phyloP scores from a whole-genome alignment of 1,140 invertebrate species.

The Tenebrio molitor region DNA sequence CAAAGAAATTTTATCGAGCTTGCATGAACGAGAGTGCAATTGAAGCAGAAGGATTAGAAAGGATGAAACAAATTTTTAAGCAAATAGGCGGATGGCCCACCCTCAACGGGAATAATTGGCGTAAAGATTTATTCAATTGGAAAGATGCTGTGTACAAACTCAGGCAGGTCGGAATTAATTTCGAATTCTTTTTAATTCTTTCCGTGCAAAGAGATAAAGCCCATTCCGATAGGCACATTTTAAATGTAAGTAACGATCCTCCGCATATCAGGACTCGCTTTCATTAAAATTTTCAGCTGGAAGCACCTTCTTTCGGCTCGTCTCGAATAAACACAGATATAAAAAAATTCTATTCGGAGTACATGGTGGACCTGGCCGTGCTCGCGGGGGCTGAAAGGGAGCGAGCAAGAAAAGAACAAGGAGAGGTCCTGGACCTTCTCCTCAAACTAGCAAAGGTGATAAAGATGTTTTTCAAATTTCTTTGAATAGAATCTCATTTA shows the following conservation, averaged over 20 bases:
- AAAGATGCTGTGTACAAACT: conserved; percentile 58
- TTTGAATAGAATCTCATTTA: background rate
- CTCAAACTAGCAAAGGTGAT: conserved; percentile 89
- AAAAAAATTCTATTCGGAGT: conserved; percentile 74
- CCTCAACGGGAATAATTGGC: conserved; percentile 70
- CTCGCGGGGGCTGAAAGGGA: conserved; percentile 83
- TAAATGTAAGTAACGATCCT: conserved; percentile 57
- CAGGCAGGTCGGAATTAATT: conserved; percentile 58
- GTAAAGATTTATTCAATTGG: conserved; percentile 67
- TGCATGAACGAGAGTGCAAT: conserved; percentile 61
- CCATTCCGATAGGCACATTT: conserved; percentile 57
- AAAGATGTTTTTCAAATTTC: conserved; percentile 1
- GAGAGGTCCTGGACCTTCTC: conserved; percentile 90
- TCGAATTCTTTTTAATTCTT: conserved; percentile 60
- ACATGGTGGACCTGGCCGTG: conserved; percentile 88
- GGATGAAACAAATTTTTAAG: conserved; percentile 68
- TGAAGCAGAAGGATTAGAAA: conserved; percentile 63
- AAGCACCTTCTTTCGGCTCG: conserved; percentile 15
- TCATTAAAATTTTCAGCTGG: conserved; percentile 41
- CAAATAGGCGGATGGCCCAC: conserved; percentile 75
- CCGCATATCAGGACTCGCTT: background rate
- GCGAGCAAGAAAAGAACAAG: conserved; percentile 79
- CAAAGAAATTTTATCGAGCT: conserved; percentile 59
- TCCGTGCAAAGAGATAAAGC: conserved; percentile 57
- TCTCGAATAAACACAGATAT: conserved; percentile 46